phyloP scores from a whole-genome alignment of 2,888 invertebrate species.

The Drosophila subsilvestris region DNA sequence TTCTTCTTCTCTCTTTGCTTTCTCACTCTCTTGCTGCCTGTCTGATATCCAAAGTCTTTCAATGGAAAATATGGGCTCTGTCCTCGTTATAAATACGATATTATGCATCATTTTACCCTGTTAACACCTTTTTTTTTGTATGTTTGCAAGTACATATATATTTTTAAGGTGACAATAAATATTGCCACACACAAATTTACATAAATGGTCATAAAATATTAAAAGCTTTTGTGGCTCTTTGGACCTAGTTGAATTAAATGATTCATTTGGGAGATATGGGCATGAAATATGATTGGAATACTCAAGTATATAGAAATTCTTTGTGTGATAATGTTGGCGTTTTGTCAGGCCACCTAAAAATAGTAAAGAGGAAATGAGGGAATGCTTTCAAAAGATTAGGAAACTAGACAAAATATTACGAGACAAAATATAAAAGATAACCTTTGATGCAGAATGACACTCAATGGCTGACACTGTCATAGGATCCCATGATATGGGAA shows the following conservation, averaged over 20 bases:
- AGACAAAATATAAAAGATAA: too few species aligned
- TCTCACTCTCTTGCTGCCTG: neutral
- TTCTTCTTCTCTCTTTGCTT: neutral
- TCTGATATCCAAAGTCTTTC: slow-evolving; percentile 7
- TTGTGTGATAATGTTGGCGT: too few species aligned
- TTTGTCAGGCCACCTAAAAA: too few species aligned
- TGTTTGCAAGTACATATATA: slow-evolving; percentile 21
- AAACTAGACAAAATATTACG: too few species aligned
- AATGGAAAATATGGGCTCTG: slow-evolving; percentile 29
- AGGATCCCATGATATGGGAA: too few species aligned
- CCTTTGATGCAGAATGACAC: too few species aligned
- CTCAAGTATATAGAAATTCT: too few species aligned
- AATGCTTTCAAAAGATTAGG: too few species aligned
- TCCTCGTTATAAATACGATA: slow-evolving; percentile 52
- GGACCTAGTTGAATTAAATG: slow-evolving; percentile 33
- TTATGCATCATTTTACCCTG: slow-evolving; percentile 71
- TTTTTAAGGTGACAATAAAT: slow-evolving; percentile 64
- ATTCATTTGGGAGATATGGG: slow-evolving; percentile 10
- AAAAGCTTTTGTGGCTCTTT: slow-evolving; percentile 13
- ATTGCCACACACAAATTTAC: slow-evolving; percentile 55
- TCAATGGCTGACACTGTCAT: too few species aligned
- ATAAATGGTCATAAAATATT: slow-evolving; percentile 62
- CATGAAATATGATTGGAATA: too few species aligned
- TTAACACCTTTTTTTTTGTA: slow-evolving; percentile 71
- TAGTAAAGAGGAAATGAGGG: too few species aligned